A percentile compares a stretch with the other conserved stretches of the same genome.
Evolutionary conservation across 2,113 vertebrate species (phyloP).

Genomic region (Pungitius pungitius): DNA sequence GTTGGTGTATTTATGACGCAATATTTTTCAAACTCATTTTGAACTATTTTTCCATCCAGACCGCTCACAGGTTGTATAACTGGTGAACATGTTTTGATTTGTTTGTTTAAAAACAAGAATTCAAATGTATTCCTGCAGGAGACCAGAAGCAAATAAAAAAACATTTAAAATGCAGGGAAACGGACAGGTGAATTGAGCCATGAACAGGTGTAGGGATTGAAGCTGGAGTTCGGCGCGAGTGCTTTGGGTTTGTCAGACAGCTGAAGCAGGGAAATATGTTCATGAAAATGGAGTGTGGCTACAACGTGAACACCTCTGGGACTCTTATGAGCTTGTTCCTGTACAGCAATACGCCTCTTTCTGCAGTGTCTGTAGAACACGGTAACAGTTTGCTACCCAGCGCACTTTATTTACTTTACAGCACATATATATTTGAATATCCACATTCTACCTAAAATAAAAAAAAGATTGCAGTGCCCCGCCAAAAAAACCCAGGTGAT

Average conservation of each 20-base stretch:
- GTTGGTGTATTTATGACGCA: constrained; percentile 69
- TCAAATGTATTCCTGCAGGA: constrained; percentile 86
- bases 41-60: constrained; percentile 79
- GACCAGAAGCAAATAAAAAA: constrained; percentile 75
- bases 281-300: constrained; percentile 22
- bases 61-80: constrained; percentile 83
- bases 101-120: constrained; percentile 82
- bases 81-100: constrained; percentile 76
- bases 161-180: constrained; percentile 50
- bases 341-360: constrained; percentile 38
- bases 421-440: not conserved
- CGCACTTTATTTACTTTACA: not conserved
- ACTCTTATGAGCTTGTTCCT: constrained; percentile 36
- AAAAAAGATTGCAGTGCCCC: not conserved
- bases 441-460: not conserved
- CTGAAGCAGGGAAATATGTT: constrained; percentile 5
- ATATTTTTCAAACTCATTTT: constrained; percentile 61
- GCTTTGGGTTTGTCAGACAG: constrained; percentile 27
- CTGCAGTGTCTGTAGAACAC: not conserved
- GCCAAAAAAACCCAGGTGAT: not conserved
- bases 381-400: not conserved
- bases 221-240: constrained; percentile 18
- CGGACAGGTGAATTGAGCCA: constrained; percentile 76
- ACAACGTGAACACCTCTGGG: constrained; percentile 41
- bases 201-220: constrained; percentile 10